Percentiles rank a stretch among this genome's conserved stretches.
phyloP scores from a whole-genome alignment of 2,888 invertebrate genomes.

The Caenorhabditis sp. region DNA sequence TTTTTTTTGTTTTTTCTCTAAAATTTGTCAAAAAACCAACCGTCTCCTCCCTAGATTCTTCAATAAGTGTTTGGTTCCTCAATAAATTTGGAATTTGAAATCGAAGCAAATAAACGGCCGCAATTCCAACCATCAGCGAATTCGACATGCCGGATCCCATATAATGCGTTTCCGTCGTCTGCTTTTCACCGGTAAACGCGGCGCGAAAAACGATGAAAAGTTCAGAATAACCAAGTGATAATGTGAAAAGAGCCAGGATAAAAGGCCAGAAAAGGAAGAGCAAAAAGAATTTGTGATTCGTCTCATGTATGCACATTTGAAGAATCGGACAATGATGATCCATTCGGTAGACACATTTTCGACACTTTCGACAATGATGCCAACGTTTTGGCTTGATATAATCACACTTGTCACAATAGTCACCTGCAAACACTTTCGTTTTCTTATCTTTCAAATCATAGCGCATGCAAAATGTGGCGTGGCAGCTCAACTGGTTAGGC shows the following conservation, averaged over 20 bases:
- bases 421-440: no score
- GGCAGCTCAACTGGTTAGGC: no score
- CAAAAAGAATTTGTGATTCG: slow-evolving; percentile 49
- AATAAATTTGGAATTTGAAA: slow-evolving; percentile 37
- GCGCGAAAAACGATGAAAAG: slow-evolving; percentile 16
- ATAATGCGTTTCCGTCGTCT: slow-evolving; percentile 20
- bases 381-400: slow-evolving; percentile 45
- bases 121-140: slow-evolving; percentile 36
- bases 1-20: no score
- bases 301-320: slow-evolving; percentile 47
- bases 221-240: slow-evolving; percentile 22
- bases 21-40: no score
- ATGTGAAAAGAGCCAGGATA: slow-evolving; percentile 33
- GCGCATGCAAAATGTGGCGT: no score
- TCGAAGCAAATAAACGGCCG: slow-evolving; percentile 31
- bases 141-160: slow-evolving; percentile 41
- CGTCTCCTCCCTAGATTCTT: slow-evolving; percentile 21
- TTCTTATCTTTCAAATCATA: no score
- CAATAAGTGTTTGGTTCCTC: slow-evolving; percentile 44
- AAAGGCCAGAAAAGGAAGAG: slow-evolving; percentile 46
- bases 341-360: slow-evolving; percentile 47
- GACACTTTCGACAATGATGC: slow-evolving; percentile 48
- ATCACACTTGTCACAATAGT: slow-evolving; percentile 39
- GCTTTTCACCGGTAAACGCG: slow-evolving; percentile 1
- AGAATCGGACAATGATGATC: slow-evolving; percentile 57